Conservation (phyloP, 92 coral and sea anemone genomes). For the Siderastrea siderea region DNA sequence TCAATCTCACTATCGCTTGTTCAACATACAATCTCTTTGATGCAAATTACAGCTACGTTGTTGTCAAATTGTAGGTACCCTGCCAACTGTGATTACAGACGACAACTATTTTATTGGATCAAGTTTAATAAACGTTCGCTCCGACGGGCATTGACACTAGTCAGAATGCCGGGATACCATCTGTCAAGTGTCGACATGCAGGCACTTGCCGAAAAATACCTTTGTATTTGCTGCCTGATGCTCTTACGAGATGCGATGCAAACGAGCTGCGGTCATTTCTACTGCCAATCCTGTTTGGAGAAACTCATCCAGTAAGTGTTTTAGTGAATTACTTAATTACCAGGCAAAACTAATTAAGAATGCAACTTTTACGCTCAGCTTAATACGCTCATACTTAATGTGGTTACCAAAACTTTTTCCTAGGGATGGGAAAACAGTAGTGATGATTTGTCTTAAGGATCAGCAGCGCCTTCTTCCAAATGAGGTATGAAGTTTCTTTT, state of each 20-base stretch:
- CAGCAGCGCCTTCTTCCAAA: slow-evolving; percentile 25
- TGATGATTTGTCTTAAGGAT: slow-evolving; percentile 42
- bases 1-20: too few species aligned
- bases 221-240: slow-evolving; percentile 45
- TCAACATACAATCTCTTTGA: neutral
- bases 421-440: neutral
- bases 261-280: slow-evolving; percentile 68
- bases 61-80: neutral
- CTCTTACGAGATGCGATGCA: slow-evolving; percentile 62
- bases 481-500: slow-evolving; percentile 3
- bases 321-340: neutral
- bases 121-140: neutral
- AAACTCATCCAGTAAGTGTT: slow-evolving; percentile 39
- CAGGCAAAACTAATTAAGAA: neutral
- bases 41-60: neutral
- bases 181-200: slow-evolving; percentile 38
- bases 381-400: neutral
- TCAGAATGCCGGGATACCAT: slow-evolving; percentile 57
- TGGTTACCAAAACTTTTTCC: neutral
- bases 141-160: neutral
- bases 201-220: slow-evolving; percentile 32
- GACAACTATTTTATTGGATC: neutral
- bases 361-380: neutral
- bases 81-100: neutral
- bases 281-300: slow-evolving; percentile 54